phyloP scores from a whole-genome alignment of 1,140 invertebrate species.

The Drosophila pachea region DNA sequence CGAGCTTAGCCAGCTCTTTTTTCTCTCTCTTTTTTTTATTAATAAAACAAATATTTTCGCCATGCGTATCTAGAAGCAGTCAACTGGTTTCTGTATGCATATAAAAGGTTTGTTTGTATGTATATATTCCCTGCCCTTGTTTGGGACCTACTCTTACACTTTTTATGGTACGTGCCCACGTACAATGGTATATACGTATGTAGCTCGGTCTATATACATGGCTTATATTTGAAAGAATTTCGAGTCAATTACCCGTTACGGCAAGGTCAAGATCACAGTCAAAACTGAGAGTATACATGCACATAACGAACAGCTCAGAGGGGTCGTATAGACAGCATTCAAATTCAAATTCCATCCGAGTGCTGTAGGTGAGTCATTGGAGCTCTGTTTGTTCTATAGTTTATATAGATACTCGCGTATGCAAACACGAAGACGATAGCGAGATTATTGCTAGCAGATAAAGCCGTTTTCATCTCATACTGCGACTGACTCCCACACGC shows the following conservation, averaged over 20 bases:
- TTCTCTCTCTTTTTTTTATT: conserved; percentile 27
- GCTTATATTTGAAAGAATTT: neutral
- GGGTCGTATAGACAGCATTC: neutral
- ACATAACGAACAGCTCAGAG: no score
- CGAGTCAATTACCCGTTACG: conserved; percentile 11
- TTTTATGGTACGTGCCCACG: neutral
- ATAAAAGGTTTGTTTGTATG: conserved; percentile 1
- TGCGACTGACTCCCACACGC: no score
- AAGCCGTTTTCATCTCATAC: no score
- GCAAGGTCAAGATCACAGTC: conserved; percentile 23
- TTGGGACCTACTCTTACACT: neutral
- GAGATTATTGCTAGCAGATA: no score
- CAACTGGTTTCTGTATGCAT: conserved; percentile 20
- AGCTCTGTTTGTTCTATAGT: conserved; percentile 42
- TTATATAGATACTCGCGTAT: conserved; percentile 31
- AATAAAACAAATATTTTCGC: conserved; percentile 68
- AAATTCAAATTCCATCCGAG: conserved; percentile 50
- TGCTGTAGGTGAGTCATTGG: conserved; percentile 40
- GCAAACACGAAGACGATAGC: conserved; percentile 13
- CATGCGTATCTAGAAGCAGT: conserved; percentile 24
- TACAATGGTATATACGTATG: neutral
- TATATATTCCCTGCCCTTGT: neutral
- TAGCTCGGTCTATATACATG: neutral
- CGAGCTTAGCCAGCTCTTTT: conserved; percentile 12
- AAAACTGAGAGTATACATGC: conserved; percentile 3